Percentiles rank a stretch among this genome's conserved stretches.
phyloP scores from a whole-genome alignment of 2,113 vertebrate species.

The Bufo bufo region DNA sequence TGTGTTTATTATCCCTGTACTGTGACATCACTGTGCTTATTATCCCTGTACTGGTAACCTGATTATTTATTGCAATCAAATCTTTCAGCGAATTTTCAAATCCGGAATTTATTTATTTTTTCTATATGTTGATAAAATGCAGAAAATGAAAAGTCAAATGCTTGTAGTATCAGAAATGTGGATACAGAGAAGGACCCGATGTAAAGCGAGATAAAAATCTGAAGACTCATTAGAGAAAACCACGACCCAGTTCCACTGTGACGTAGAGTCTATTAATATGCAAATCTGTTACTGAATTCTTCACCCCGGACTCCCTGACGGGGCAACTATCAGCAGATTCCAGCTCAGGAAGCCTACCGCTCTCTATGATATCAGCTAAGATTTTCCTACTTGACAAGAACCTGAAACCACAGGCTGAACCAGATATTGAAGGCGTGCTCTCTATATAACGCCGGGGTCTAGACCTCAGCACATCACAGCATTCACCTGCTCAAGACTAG shows the following conservation, averaged over 20 bases:
- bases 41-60: no score
- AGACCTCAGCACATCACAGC: background rate
- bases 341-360: background rate
- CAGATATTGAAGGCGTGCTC: background rate
- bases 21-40: no score
- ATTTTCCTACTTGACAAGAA: background rate
- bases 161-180: background rate
- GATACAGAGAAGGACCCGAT: background rate
- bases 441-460: slow-evolving; percentile 1
- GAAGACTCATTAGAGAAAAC: background rate
- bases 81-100: no score
- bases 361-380: background rate
- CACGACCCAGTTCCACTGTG: background rate
- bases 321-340: background rate
- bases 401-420: slow-evolving; percentile 15
- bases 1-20: no score
- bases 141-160: no score
- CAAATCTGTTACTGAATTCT: slow-evolving; percentile 16
- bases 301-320: background rate
- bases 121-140: background rate
- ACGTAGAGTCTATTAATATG: background rate
- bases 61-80: no score
- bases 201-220: background rate
- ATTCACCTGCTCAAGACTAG: background rate
- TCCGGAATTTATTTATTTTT: background rate